phyloP scores from a whole-genome alignment of 2,888 invertebrate species.

The Dasysyrphus albostriatus region DNA sequence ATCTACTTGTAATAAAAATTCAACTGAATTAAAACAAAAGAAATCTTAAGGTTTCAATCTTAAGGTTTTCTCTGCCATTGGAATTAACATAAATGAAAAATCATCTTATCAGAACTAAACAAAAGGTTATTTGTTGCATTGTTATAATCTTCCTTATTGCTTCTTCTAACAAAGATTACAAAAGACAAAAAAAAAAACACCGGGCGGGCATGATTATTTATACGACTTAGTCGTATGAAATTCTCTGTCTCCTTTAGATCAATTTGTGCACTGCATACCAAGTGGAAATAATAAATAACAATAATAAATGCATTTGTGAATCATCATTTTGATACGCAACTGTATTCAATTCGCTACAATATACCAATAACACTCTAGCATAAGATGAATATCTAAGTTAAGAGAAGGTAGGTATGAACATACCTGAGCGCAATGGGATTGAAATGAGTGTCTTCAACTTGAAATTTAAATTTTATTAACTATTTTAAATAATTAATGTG shows the following conservation, averaged over 20 bases:
- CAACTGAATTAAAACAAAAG: neutral
- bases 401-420: neutral
- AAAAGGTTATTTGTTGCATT: constrained; percentile 26
- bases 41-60: neutral
- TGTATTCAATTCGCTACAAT: neutral
- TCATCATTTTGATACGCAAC: constrained; percentile 22
- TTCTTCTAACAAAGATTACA: constrained; percentile 32
- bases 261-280: constrained; percentile 23
- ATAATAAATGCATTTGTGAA: constrained; percentile 36
- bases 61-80: neutral
- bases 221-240: constrained; percentile 30
- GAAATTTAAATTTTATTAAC: neutral
- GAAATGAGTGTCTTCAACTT: neutral
- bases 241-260: constrained; percentile 43
- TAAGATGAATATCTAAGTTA: constrained; percentile 24
- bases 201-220: constrained; percentile 28
- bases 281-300: constrained; percentile 13
- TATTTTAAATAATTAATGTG: neutral
- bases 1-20: neutral
- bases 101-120: constrained; percentile 12
- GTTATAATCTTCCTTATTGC: constrained; percentile 49
- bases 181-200: neutral
- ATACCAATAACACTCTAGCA: neutral
- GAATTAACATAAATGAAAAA: constrained; percentile 5
- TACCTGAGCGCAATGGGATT: neutral